Evolutionary conservation across 2,113 vertebrate species (phyloP).

Genomic region (Picathartes gymnocephalus): DNA sequence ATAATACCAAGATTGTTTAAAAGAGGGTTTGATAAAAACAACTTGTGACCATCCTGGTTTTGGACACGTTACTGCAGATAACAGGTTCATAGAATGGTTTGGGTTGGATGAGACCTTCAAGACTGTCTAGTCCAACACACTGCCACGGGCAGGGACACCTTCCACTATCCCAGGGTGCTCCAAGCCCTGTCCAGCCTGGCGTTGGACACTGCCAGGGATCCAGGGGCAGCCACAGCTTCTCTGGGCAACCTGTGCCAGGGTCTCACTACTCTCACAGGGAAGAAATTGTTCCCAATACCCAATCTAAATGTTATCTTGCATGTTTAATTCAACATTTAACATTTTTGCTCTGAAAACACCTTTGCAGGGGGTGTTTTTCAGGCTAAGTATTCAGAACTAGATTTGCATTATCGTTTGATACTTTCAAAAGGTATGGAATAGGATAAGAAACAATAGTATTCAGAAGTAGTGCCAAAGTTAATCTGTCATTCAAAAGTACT

Average conservation of each 20-base stretch:
- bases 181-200: background rate
- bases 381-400: background rate
- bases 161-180: background rate
- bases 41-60: background rate
- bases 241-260: background rate
- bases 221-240: background rate
- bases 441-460: background rate
- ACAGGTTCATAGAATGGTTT: background rate
- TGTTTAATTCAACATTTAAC: background rate
- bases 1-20: background rate
- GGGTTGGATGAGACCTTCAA: background rate
- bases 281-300: background rate
- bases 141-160: background rate
- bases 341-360: background rate
- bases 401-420: background rate
- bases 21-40: background rate
- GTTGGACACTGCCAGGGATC: background rate
- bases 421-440: background rate
- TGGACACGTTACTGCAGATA: background rate
- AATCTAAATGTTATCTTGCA: background rate
- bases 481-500: background rate
- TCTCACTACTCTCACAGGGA: background rate
- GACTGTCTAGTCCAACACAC: background rate
- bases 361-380: background rate
- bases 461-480: background rate